Evolutionary conservation across 2,888 invertebrate species (phyloP), one percentile per base, ranked within the genome.

Genomic region (Physocephala rufipes): DNA sequence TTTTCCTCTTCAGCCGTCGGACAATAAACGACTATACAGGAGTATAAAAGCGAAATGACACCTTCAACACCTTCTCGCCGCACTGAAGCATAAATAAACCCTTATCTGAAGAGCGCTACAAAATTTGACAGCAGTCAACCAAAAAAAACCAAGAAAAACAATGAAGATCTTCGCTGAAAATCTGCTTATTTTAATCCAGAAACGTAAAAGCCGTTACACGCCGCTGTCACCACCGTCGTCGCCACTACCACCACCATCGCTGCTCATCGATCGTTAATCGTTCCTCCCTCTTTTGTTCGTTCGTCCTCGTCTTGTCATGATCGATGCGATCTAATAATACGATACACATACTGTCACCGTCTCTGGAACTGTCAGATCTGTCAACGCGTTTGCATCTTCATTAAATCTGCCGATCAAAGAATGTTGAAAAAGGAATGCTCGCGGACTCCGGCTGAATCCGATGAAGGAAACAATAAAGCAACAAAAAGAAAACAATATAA

Each of bases 51-150:
- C 36, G 53, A 67, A 81, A 77, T 81, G 79, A 80, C 79, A 78
- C 78, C 76, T 77, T 81, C 81, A 82, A 82, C 82, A 81, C 81
- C 81, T 81, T 80, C 79, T 74, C 71, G 67, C 9, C 19, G 45
- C 67, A 67, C 59, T 67, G 43, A 28, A 67, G 58, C 67, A 59
- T 67, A 59, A 67, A 67, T 67, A 67, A 67, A 67, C 67, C 67
- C 47, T 67, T 28, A n/a, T 26, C 4, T 43, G 55, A 16, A 55
- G 47, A 58, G 59, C 43, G 26, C n/a, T 45, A 45, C 36, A 47
- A 58, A 45, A 45, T 19, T 47, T 67, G 67, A 67, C 67, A 62
- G 61, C 68, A 30, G 49, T 26, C n/a, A 21, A 12, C 9, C 13
- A 26, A 63, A 21, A 47, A 45, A 15, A 26, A 5, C 36, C 21